Evolutionary conservation across 2,797 vertebrate genomes (phyloP).

Genomic region (Serranus cabrilla): DNA sequence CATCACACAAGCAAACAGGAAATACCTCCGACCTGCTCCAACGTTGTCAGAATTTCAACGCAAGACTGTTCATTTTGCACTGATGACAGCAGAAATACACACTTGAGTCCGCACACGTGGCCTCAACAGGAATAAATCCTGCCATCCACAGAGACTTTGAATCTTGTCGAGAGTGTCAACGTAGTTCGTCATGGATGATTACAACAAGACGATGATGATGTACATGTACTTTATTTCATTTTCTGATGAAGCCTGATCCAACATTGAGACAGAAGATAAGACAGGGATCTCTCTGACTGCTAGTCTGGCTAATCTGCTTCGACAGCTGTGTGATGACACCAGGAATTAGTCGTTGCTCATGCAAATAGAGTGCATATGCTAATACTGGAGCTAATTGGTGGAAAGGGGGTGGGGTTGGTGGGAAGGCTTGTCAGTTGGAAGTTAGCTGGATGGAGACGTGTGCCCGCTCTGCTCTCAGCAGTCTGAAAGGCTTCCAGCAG

Average conservation of each 20-base stretch:
- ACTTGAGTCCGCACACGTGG: slow-evolving; percentile 3
- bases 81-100: slow-evolving; percentile 12
- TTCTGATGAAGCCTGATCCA: slow-evolving; percentile 36
- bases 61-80: background rate
- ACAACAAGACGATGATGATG: slow-evolving; percentile 8
- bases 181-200: slow-evolving; percentile 11
- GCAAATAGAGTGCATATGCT: slow-evolving; percentile 79
- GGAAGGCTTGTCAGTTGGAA: slow-evolving; percentile 63
- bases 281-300: slow-evolving; percentile 59
- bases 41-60: slow-evolving; percentile 41
- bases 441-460: slow-evolving; percentile 62
- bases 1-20: slow-evolving; percentile 57
- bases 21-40: slow-evolving; percentile 33
- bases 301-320: slow-evolving; percentile 71
- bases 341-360: slow-evolving; percentile 79
- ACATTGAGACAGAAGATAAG: slow-evolving; percentile 52
- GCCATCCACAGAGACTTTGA: slow-evolving; percentile 6
- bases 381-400: slow-evolving; percentile 78
- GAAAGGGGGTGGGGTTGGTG: slow-evolving; percentile 24
- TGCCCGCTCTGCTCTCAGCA: slow-evolving; percentile 44
- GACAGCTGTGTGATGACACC: slow-evolving; percentile 81
- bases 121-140: background rate
- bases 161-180: slow-evolving; percentile 5
- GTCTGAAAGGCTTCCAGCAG: slow-evolving; percentile 63
- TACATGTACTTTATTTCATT: slow-evolving; percentile 24